These are phyloP conservation scores for Chloroceryle aenea DNA, from an alignment of 2,113 vertebrate genomes.

Conservation along the genomic window DNA sequence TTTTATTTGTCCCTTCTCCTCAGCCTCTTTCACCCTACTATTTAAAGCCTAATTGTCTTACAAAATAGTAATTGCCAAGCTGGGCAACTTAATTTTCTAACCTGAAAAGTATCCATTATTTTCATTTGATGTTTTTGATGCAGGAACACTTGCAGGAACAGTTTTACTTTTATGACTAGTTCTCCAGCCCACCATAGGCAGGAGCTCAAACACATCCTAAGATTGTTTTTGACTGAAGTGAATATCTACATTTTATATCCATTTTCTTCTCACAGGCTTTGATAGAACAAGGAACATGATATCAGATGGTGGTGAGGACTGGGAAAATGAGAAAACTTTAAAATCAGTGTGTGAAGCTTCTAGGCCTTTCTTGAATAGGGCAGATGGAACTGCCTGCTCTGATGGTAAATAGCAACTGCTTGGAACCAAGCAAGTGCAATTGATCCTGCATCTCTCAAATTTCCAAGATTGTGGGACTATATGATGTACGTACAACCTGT, in stretches of 20 bases:
- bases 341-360: not conserved
- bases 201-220: not conserved
- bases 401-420: not conserved
- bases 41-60: not conserved
- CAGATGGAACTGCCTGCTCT: not conserved
- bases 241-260: not conserved
- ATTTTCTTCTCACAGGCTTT: not conserved
- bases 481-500: fast-evolving
- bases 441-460: not conserved
- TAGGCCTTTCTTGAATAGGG: not conserved
- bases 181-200: not conserved
- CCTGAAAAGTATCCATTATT: not conserved
- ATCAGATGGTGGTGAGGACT: not conserved
- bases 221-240: fast-evolving
- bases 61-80: not conserved
- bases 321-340: not conserved
- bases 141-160: not conserved
- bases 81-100: not conserved
- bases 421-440: not conserved
- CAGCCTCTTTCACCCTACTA: not conserved
- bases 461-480: not conserved
- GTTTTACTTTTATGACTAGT: not conserved
- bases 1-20: not conserved
- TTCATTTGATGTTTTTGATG: not conserved
- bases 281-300: not conserved